Evolutionary conservation across 2,113 vertebrate species (phyloP).

Genomic region (Apistogramma diplotaenia): DNA sequence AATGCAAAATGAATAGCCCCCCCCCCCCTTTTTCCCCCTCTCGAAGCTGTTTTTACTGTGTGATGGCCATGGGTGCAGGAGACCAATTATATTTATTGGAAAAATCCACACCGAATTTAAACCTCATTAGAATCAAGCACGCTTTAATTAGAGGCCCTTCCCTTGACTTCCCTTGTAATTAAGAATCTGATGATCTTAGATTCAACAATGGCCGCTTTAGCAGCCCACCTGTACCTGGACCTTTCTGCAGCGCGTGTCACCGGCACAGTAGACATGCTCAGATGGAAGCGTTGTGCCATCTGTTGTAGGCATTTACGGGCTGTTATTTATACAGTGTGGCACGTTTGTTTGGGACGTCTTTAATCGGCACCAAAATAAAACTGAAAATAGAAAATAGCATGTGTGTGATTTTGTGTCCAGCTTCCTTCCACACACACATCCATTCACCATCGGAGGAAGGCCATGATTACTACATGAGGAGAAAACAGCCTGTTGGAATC

Average conservation of each 20-base stretch:
- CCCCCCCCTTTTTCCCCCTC: constrained; percentile 10
- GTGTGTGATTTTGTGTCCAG: background rate
- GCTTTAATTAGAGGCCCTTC: constrained; percentile 41
- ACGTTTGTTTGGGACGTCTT: background rate
- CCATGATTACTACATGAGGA: constrained; percentile 51
- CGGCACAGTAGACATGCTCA: background rate
- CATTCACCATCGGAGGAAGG: constrained; percentile 33
- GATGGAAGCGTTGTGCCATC: background rate
- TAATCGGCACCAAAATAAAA: background rate
- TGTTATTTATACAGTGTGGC: background rate
- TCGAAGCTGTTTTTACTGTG: constrained; percentile 26
- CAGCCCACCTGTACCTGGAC: constrained; percentile 16
- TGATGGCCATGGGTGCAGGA: constrained; percentile 11
- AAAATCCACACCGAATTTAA: constrained; percentile 41
- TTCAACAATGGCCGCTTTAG: constrained; percentile 23
- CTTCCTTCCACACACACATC: background rate
- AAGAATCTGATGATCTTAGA: constrained; percentile 24
- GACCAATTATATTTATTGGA: constrained; percentile 48
- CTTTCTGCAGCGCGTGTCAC: constrained; percentile 3
- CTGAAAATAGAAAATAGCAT: background rate
- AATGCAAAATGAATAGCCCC: constrained; percentile 56
- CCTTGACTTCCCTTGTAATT: constrained; percentile 20
- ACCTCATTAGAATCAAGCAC: constrained; percentile 45
- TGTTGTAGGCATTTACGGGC: background rate
- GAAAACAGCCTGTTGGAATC: constrained; percentile 65